Evolutionary conservation across 2,113 vertebrate genomes (phyloP).

Genomic region (Camelus bactrianus): DNA sequence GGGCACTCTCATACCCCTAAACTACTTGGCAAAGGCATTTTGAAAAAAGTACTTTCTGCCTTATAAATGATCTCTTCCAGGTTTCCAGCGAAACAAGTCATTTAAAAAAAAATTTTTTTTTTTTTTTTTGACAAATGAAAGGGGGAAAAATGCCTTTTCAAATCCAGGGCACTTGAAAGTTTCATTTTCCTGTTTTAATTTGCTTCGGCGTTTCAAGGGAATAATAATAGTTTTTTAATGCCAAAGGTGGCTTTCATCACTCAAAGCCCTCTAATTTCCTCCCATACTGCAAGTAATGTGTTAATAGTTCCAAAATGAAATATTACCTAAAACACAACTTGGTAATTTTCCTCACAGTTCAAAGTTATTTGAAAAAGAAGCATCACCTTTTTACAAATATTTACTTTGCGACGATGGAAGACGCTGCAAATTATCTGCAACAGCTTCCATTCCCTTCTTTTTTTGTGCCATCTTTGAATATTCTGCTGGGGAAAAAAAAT

Average conservation of each 20-base stretch:
- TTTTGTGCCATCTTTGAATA: conserved; percentile 73
- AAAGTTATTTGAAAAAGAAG: conserved; percentile 89
- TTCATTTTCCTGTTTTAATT: conserved; percentile 86
- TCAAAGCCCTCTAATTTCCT: conserved; percentile 86
- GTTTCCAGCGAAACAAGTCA: conserved; percentile 69
- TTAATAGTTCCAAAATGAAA: conserved; percentile 89
- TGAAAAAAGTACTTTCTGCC: conserved; percentile 69
- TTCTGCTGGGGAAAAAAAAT: background rate
- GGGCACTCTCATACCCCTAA: background rate
- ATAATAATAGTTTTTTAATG: conserved; percentile 83
- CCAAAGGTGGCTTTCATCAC: conserved; percentile 83
- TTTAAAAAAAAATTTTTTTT: conserved; percentile 44
- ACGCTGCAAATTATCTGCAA: conserved; percentile 82
- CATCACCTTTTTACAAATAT: conserved; percentile 89
- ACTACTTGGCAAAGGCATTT: conserved; percentile 61
- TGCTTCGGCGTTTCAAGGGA: conserved; percentile 78
- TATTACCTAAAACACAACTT: conserved; percentile 87
- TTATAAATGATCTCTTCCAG: conserved; percentile 80
- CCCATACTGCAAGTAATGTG: conserved; percentile 86
- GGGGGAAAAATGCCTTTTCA: conserved; percentile 79
- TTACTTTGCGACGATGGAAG: conserved; percentile 86
- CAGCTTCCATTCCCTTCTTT: conserved; percentile 79
- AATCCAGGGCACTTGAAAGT: conserved; percentile 82
- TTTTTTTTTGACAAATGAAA: conserved; percentile 83
- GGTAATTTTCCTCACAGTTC: conserved; percentile 88